Base-by-base conservation (phyloP, 2,888 invertebrate species). In the Scrobipalpa costella region DNA sequence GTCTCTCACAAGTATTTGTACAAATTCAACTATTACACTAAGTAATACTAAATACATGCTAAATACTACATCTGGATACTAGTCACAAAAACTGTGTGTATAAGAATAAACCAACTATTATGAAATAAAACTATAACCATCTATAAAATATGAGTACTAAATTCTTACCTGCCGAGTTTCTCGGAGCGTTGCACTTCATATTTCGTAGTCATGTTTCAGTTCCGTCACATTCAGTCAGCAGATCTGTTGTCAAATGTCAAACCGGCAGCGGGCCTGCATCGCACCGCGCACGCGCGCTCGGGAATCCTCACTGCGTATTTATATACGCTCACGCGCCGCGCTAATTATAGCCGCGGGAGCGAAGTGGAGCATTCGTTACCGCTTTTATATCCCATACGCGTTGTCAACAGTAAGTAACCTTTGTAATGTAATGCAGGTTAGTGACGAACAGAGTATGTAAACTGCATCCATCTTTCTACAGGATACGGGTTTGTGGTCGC, bases 141-240 rank as follows among this genome's bases (percentile, higher is more conserved):
- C 19, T 52, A 21, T 1, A 13, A 21, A 21, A 50, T 13, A 50
- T 1, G 7, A 50, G 8, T 3, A 52, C 21, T 13, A 11, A 5
- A 19, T 52, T 13, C 83, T 67, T 64, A 90, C 90, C 89, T 87
- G 74, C 90, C 90, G 63, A 88, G 74, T 72, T 77, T 78, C 15
- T 83, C 84, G n/a, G 81, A 84, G 21, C 66, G 73, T 67, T 76
- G 71, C 65, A 89, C 74, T 68, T 87, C 85, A 67, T 84, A 88
- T 67, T 80, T 77, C 17, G 75, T 68, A 62, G 66, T 78, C 84
- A 88, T 85, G 66, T 69, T 77, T 62, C 47, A 44, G 36, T 27
- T 44, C 19, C 7, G 52, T 47, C n/a, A 34, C 38, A 33, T 27
- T 44, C 19, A 8, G 52, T 47, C n/a, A 34, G 21, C 40, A 21